A percentile compares a stretch with the other conserved stretches of the same genome.
phyloP scores from a whole-genome alignment of 2,113 vertebrate species.

The Pseudonaja textilis region DNA sequence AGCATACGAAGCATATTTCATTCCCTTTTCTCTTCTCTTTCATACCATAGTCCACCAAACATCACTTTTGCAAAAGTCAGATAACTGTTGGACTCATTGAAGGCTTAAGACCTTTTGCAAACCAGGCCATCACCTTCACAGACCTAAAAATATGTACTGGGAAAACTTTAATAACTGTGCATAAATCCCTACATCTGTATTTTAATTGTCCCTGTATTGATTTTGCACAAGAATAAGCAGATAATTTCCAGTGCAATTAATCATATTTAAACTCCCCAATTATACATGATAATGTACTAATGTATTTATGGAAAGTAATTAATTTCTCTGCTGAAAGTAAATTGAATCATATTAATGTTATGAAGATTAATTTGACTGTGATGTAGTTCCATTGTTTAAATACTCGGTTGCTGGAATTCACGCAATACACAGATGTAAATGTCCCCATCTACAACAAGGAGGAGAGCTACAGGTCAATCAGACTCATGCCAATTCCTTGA shows the following conservation, averaged over 20 bases:
- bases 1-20: neutral
- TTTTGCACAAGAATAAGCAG: conserved; percentile 46
- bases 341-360: conserved; percentile 54
- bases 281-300: conserved; percentile 46
- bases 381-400: conserved; percentile 37
- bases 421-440: neutral
- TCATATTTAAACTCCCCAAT: conserved; percentile 42
- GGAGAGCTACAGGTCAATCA: neutral
- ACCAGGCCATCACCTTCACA: neutral
- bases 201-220: conserved; percentile 13
- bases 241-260: conserved; percentile 48
- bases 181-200: neutral
- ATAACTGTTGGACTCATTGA: neutral
- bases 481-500: neutral
- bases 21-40: neutral
- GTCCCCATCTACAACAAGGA: neutral
- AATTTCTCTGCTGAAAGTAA: conserved; percentile 46
- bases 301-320: conserved; percentile 53
- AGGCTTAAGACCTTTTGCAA: neutral
- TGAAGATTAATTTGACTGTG: conserved; percentile 51
- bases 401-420: neutral
- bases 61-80: neutral
- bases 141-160: neutral
- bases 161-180: neutral
- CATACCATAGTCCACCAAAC: neutral